phyloP scores from a whole-genome alignment of 2,113 vertebrate species.

The Naja naja region DNA sequence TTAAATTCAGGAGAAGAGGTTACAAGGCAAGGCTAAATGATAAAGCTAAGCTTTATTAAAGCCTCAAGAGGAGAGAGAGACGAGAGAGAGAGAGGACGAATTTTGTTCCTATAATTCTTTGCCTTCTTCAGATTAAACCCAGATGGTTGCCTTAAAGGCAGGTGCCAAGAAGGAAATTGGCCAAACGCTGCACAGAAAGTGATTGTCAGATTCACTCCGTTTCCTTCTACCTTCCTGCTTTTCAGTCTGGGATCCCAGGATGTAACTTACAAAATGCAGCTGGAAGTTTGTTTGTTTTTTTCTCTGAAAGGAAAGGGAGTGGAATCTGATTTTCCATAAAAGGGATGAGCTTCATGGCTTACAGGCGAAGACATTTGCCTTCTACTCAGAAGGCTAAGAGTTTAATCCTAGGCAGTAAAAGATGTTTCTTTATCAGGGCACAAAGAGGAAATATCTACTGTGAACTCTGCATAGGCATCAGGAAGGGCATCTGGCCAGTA shows the following conservation, averaged over 20 bases:
- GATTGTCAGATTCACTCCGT: background rate
- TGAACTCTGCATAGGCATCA: background rate
- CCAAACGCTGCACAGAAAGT: background rate
- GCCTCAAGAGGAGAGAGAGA: background rate
- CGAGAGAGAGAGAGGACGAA: no score
- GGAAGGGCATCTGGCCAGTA: background rate
- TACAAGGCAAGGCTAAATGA: background rate
- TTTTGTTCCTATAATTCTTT: background rate
- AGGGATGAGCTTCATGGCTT: background rate
- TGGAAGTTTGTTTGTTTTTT: background rate
- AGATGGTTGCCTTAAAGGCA: background rate
- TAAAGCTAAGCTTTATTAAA: background rate
- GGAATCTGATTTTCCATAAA: background rate
- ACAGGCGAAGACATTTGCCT: background rate
- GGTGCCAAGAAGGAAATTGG: background rate
- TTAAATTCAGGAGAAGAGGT: background rate
- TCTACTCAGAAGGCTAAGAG: background rate
- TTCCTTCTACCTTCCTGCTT: background rate
- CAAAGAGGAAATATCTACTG: background rate
- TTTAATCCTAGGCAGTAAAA: background rate
- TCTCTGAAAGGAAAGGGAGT: background rate
- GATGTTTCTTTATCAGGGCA: background rate
- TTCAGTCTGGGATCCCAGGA: background rate
- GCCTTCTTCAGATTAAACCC: background rate
- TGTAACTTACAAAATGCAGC: background rate